Percentiles rank a stretch among this genome's conserved stretches.
phyloP scores from a whole-genome alignment of 2,113 vertebrate species.

The Sylvilagus bachmani region DNA sequence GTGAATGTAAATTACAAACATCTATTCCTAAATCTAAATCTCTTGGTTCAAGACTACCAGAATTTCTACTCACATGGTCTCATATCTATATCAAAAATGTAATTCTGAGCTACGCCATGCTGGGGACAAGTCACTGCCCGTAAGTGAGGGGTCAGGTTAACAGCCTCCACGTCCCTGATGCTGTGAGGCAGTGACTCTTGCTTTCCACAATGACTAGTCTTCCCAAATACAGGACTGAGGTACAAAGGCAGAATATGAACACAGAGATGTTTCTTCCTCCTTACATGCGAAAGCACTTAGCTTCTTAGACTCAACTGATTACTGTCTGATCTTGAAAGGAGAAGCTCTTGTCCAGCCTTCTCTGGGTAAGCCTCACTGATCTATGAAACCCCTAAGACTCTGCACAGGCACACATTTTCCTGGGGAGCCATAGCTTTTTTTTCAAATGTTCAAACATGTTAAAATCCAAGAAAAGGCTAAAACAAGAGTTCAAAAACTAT shows the following conservation, averaged over 20 bases:
- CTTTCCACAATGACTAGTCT: not conserved
- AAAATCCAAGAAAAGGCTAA: conserved; percentile 42
- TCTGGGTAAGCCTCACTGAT: not conserved
- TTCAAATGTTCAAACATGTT: conserved; percentile 26
- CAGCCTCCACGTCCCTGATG: not conserved
- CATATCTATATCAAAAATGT: conserved; percentile 35
- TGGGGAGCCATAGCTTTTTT: not conserved
- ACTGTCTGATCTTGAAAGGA: not conserved
- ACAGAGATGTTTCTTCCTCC: not conserved
- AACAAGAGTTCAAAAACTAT: not conserved
- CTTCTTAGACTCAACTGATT: conserved; percentile 24
- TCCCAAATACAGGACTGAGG: conserved; percentile 32
- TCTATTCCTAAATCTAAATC: conserved; percentile 27
- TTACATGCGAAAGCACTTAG: conserved; percentile 28
- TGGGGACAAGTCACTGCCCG: not conserved
- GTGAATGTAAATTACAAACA: not conserved
- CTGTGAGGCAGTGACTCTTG: not conserved
- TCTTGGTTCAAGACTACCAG: conserved; percentile 4
- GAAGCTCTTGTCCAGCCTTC: conserved; percentile 20
- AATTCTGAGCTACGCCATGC: not conserved
- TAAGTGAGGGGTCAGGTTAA: not conserved
- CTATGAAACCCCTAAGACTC: conserved; percentile 5
- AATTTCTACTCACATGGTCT: conserved; percentile 4
- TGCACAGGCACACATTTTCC: not conserved
- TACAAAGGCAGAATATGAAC: not conserved